phyloP scores from a whole-genome alignment of 1,140 invertebrate genomes.

The Orius laevigatus region DNA sequence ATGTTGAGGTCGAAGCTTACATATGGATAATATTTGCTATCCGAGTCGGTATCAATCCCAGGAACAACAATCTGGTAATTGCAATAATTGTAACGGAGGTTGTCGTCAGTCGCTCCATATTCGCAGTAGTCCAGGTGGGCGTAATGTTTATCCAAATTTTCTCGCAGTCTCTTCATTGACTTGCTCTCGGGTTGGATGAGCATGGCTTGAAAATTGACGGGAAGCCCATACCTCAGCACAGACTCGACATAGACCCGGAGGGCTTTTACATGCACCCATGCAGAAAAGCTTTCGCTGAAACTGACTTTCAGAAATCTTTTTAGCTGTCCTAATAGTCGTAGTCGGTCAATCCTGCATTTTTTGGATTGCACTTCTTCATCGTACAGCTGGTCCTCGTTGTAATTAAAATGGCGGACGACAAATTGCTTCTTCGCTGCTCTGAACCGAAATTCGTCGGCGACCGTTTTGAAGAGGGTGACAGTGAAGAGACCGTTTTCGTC shows the following conservation, averaged over 20 bases:
- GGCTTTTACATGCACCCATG: background rate
- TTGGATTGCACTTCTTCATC: constrained; percentile 94
- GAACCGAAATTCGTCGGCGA: constrained; percentile 88
- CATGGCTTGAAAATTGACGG: constrained; percentile 95
- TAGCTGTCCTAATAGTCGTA: constrained; percentile 75
- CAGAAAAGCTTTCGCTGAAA: background rate
- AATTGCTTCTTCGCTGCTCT: constrained; percentile 89
- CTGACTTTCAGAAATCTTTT: constrained; percentile 34
- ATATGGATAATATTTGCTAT: constrained; percentile 89
- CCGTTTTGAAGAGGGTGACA: too few relatives aligned
- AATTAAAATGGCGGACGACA: constrained; percentile 91
- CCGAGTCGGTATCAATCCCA: constrained; percentile 73
- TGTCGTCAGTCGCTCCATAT: constrained; percentile 5
- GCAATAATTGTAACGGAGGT: constrained; percentile 13
- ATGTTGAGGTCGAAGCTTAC: constrained; percentile 94
- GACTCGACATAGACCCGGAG: background rate
- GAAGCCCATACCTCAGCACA: constrained; percentile 1
- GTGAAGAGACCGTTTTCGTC: constrained; percentile 82
- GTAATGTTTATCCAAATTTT: constrained; percentile 84
- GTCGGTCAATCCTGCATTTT: constrained; percentile 86
- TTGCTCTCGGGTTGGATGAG: constrained; percentile 88
- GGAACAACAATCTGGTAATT: constrained; percentile 22
- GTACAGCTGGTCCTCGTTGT: constrained; percentile 89
- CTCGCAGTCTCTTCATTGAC: constrained; percentile 70
- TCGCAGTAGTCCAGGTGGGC: too few relatives aligned